Base-by-base conservation (phyloP, 2,797 vertebrate species). In the Nannoperca australis region DNA sequence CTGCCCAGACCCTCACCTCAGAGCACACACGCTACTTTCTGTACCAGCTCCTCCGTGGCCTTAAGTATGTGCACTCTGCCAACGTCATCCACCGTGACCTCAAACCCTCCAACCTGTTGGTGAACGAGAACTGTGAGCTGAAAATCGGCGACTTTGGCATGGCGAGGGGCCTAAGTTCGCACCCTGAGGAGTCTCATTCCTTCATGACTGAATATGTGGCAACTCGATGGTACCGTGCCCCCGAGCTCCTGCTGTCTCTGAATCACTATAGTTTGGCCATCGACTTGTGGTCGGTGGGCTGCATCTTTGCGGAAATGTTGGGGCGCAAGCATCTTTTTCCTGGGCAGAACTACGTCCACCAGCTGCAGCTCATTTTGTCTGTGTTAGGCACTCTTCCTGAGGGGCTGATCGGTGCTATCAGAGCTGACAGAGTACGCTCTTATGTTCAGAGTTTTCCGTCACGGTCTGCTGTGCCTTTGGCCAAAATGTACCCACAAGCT, bases 141-240 rank as follows among this genome's bases (percentile, higher is more conserved):
- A 98, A 98, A 91, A 97, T 98, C 0, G 97, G 97, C 0, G 97
- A 98, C 88, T 98, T 98, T 0, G 97, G 97, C 74, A 98, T 98
- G 97, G 97, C 97, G 0, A 94, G 97, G 8, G 97, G 97, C 71
- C 93, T 98, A n/a, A 97, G 96, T 50, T 95, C 95, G 0, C 96
- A 96, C 0, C 94, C 96, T 0, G 96, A 97, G 54, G 96, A 97
- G 85, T 96, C 96, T 15, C 95, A 96, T 56, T 96, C 95, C 65
- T 98, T 97, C 82, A 98, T 98, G 97, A 98, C 97, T 0, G 97
- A 98, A 88, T 98, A 98, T 0, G 97, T 98, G 91, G 97, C 97
- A 0, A 98, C 97, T 0, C 96, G 97, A 66, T 98, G 97, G 97
- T 98, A 98, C 91, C 96, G 97, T 0, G 97, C 97, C 2, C 97